These are phyloP conservation scores for Torymus aiolomorphi DNA, from an alignment of 2,888 invertebrate genomes.

Conservation along the genomic window DNA sequence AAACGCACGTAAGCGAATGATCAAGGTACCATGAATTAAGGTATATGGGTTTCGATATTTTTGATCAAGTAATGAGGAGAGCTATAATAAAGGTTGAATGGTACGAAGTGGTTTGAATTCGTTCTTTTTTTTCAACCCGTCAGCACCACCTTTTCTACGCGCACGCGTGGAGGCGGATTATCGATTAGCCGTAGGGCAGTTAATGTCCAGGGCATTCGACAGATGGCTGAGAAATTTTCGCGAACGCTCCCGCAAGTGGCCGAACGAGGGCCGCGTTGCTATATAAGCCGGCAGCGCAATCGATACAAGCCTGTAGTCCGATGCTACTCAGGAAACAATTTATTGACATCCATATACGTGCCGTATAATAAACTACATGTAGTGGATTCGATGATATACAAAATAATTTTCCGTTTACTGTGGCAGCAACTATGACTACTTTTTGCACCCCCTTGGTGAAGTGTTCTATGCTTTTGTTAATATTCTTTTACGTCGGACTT, in stretches of 20 bases:
- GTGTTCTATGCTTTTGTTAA: not conserved
- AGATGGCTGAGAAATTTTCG: slow-evolving; percentile 47
- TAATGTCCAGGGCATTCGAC: slow-evolving; percentile 31
- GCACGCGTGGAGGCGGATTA: not conserved
- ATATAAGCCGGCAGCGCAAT: slow-evolving; percentile 43
- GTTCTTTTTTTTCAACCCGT: too few relatives aligned
- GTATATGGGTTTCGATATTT: too few relatives aligned
- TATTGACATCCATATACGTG: slow-evolving; percentile 51
- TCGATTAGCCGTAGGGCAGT: slow-evolving; percentile 10
- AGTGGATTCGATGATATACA: slow-evolving; percentile 47
- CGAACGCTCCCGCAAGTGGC: slow-evolving; percentile 39
- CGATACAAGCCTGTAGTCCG: slow-evolving; percentile 50
- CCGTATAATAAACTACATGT: slow-evolving; percentile 44
- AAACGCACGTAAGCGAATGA: too few relatives aligned
- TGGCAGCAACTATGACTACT: slow-evolving; percentile 52
- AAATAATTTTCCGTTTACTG: slow-evolving; percentile 56
- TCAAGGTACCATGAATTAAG: too few relatives aligned
- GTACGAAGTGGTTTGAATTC: too few relatives aligned
- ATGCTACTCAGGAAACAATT: slow-evolving; percentile 56
- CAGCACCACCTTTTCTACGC: not conserved
- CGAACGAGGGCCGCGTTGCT: not conserved
- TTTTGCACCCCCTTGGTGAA: not conserved
- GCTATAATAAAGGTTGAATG: too few relatives aligned
- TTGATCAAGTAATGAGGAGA: too few relatives aligned
- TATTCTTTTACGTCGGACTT: not conserved